phyloP scores from a whole-genome alignment of 1,140 invertebrate genomes.

The Drosophila punjabiensis region DNA sequence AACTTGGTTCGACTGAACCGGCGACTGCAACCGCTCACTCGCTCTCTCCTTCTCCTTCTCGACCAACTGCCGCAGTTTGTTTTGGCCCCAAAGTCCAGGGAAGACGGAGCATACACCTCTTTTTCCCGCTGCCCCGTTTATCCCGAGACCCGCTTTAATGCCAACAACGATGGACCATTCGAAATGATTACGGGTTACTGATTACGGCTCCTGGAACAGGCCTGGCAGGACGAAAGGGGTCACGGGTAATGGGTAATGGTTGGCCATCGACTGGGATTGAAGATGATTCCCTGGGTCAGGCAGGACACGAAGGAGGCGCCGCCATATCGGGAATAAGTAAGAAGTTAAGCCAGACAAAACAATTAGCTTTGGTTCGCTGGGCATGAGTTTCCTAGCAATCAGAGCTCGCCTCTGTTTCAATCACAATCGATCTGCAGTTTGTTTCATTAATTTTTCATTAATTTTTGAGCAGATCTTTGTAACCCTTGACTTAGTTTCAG shows the following conservation, averaged over 20 bases:
- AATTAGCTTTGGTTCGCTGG: conserved; percentile 45
- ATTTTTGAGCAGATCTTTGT: neutral
- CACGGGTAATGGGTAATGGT: conserved; percentile 5
- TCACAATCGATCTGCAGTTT: conserved; percentile 7
- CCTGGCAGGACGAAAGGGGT: conserved; percentile 9
- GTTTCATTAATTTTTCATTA: conserved; percentile 18
- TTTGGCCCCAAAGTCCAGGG: conserved; percentile 28
- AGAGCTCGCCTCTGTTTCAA: conserved; percentile 12
- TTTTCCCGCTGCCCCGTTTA: neutral
- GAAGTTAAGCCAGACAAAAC: conserved; percentile 40
- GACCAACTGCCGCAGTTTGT: conserved; percentile 44
- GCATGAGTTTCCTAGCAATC: conserved; percentile 26
- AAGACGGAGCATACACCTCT: conserved; percentile 1
- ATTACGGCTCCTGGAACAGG: conserved; percentile 47
- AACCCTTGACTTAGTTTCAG: neutral
- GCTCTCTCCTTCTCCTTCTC: neutral
- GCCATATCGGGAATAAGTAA: conserved; percentile 21
- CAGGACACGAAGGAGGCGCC: neutral
- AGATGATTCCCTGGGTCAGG: conserved; percentile 20
- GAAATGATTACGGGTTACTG: conserved; percentile 63
- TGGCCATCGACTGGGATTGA: conserved; percentile 10
- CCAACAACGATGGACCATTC: conserved; percentile 51
- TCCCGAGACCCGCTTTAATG: conserved; percentile 25
- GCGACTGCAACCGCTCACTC: conserved; percentile 32
- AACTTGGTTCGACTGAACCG: conserved; percentile 51